Conservation (phyloP, 2,797 vertebrate species). For the Sylvilagus floridanus region DNA sequence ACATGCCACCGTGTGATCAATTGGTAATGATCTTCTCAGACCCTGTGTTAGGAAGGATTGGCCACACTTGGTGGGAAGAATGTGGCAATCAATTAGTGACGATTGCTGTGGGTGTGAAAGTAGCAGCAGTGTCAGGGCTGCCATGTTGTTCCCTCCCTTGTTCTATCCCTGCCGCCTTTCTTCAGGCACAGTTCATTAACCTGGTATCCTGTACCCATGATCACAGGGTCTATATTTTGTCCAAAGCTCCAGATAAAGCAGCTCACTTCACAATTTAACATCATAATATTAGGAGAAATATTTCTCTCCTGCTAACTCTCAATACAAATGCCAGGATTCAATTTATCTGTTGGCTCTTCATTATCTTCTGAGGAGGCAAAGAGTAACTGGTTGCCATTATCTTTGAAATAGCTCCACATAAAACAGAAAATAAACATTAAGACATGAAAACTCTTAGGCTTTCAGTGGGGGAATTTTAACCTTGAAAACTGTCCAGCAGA, state of each 20-base stretch:
- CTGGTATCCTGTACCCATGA: neutral
- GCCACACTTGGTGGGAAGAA: neutral
- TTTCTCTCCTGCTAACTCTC: constrained; percentile 28
- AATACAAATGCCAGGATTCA: constrained; percentile 44
- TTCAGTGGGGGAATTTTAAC: constrained; percentile 63
- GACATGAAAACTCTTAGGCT: constrained; percentile 54
- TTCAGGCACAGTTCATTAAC: neutral
- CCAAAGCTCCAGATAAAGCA: neutral
- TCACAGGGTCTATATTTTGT: neutral
- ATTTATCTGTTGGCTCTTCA: constrained; percentile 50
- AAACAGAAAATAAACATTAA: constrained; percentile 67
- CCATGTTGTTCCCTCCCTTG: neutral
- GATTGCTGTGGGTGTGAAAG: neutral
- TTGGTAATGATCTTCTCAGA: neutral
- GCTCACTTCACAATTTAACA: constrained; percentile 37
- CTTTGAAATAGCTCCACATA: constrained; percentile 64
- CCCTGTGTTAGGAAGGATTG: neutral
- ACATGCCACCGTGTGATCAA: neutral
- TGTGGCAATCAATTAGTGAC: neutral
- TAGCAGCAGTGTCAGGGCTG: neutral
- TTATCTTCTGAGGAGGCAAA: constrained; percentile 32
- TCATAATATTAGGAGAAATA: constrained; percentile 25
- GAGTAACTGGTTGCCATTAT: constrained; percentile 30
- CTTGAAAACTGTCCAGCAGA: constrained; percentile 75
- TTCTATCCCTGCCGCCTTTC: neutral